Conservation (phyloP, 2,113 vertebrate genomes). For the Mirza zaza region DNA sequence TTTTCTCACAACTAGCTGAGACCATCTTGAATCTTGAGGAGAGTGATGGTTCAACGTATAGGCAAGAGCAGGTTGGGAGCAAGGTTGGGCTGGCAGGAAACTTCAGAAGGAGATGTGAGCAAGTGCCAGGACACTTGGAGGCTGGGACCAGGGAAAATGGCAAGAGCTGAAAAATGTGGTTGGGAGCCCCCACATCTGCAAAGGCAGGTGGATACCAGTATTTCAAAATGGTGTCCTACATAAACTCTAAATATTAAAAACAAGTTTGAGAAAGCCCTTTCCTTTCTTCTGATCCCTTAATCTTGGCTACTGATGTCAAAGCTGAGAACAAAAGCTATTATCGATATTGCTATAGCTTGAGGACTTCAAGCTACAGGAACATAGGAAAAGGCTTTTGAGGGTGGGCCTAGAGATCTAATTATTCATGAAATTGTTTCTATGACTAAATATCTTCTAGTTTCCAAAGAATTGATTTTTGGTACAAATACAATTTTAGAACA, state of each 20-base stretch:
- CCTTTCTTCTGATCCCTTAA: background rate
- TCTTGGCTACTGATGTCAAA: background rate
- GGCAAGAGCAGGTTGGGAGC: background rate
- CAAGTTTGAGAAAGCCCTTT: background rate
- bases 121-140: background rate
- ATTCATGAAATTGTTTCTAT: constrained; percentile 9
- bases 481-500: background rate
- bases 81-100: background rate
- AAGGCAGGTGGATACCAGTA: background rate
- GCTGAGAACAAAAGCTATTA: background rate
- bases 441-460: constrained; percentile 29
- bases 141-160: fast-evolving
- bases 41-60: background rate
- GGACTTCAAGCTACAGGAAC: background rate
- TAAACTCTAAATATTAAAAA: background rate
- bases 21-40: background rate
- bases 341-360: background rate
- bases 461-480: background rate
- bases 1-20: background rate
- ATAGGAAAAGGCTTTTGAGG: background rate
- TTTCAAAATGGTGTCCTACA: background rate
- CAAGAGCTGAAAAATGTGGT: background rate
- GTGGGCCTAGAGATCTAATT: background rate
- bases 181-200: background rate
- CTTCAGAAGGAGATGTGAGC: background rate